Conservation (phyloP, 1,140 invertebrate species). For the Phenacoccus solenopsis region DNA sequence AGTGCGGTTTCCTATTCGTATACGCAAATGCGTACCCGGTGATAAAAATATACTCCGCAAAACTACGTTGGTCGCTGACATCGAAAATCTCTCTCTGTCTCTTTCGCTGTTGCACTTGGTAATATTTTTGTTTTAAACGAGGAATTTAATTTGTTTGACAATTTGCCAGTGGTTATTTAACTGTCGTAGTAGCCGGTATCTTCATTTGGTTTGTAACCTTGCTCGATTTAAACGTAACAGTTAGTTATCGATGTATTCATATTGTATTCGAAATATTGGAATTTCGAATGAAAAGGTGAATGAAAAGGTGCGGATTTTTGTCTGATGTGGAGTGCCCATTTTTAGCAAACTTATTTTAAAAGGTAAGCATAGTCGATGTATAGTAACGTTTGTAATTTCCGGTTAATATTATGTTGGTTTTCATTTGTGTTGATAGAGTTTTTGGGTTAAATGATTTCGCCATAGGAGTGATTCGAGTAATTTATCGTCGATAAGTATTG, state of each 20-base stretch:
- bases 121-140: constrained; percentile 4
- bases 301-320: neutral
- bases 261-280: neutral
- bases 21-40: neutral
- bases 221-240: no score
- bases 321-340: no score
- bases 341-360: no score
- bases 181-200: neutral
- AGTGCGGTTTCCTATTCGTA: neutral
- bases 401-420: no score
- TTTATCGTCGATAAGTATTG: no score
- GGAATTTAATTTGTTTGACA: constrained; percentile 13
- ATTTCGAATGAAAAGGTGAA: neutral
- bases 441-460: no score
- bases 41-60: constrained; percentile 3
- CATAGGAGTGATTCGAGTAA: no score
- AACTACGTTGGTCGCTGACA: constrained; percentile 9
- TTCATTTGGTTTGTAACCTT: neutral
- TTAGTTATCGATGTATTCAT: no score
- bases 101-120: neutral
- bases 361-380: no score
- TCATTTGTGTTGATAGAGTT: no score
- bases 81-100: neutral
- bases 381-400: no score
- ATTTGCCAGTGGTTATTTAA: constrained; percentile 10